Percentiles rank a stretch among this genome's conserved stretches.
phyloP scores from a whole-genome alignment of 2,113 vertebrate genomes.

The Galemys pyrenaicus region DNA sequence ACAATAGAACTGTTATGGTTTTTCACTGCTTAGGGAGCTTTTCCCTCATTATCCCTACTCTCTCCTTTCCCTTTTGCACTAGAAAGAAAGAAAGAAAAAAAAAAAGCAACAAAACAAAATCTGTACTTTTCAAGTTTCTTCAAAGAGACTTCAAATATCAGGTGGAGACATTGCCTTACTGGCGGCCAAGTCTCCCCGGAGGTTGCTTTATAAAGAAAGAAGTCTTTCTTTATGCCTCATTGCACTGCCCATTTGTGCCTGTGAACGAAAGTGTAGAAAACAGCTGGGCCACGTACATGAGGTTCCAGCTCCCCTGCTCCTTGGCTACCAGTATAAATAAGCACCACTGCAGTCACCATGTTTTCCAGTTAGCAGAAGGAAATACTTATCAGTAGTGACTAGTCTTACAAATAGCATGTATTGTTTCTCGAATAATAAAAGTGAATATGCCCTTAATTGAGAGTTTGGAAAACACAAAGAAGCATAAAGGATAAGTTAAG shows the following conservation, averaged over 20 bases:
- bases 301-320: neutral
- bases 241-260: neutral
- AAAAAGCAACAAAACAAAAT: neutral
- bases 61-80: neutral
- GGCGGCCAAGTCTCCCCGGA: neutral
- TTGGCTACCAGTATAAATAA: conserved; percentile 41
- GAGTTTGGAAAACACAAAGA: conserved; percentile 17
- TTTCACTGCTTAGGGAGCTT: neutral
- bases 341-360: neutral
- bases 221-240: neutral
- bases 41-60: neutral
- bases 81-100: conserved; percentile 10
- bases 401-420: conserved; percentile 28
- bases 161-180: neutral
- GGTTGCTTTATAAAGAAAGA: no score
- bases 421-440: conserved; percentile 49
- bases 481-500: conserved; percentile 40
- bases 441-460: conserved; percentile 8
- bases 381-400: neutral
- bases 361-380: conserved; percentile 48
- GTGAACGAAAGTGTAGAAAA: neutral
- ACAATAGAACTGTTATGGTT: neutral
- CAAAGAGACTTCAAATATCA: neutral
- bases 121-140: conserved; percentile 17
- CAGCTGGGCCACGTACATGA: neutral